phyloP scores from a whole-genome alignment of 53 echinoderm and acorn worm species.

The Mesocentrotus franciscanus region DNA sequence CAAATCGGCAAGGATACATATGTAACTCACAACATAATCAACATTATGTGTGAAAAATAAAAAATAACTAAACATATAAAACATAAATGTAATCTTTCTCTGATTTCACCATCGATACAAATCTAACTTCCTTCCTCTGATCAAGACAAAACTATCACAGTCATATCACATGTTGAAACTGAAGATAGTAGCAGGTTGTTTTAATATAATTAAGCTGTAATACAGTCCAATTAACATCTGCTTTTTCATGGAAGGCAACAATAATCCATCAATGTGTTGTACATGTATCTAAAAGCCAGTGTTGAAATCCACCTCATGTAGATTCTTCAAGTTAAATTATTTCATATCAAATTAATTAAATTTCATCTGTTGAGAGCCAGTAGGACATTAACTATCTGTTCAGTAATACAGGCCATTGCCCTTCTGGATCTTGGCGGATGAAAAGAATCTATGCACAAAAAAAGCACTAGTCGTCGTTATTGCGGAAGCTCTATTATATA shows the following conservation, averaged over 20 bases:
- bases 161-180: background rate
- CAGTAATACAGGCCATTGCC: background rate
- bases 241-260: background rate
- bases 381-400: background rate
- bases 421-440: background rate
- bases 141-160: background rate
- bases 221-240: background rate
- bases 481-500: slow-evolving; percentile 18
- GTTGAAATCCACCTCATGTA: background rate
- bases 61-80: too few relatives aligned
- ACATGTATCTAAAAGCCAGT: background rate
- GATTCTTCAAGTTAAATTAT: background rate
- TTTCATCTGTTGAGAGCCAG: background rate
- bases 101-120: background rate
- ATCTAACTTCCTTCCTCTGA: too few relatives aligned
- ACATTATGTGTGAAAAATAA: background rate
- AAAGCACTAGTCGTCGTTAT: background rate
- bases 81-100: background rate
- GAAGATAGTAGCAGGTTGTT: background rate
- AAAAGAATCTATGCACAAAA: background rate
- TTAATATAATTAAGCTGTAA: background rate
- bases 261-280: background rate
- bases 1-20: background rate
- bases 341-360: background rate
- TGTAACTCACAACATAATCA: background rate